These are phyloP conservation scores for Gnatocerus cornutus DNA, from an alignment of 2,888 invertebrate genomes.

Conservation along the genomic window DNA sequence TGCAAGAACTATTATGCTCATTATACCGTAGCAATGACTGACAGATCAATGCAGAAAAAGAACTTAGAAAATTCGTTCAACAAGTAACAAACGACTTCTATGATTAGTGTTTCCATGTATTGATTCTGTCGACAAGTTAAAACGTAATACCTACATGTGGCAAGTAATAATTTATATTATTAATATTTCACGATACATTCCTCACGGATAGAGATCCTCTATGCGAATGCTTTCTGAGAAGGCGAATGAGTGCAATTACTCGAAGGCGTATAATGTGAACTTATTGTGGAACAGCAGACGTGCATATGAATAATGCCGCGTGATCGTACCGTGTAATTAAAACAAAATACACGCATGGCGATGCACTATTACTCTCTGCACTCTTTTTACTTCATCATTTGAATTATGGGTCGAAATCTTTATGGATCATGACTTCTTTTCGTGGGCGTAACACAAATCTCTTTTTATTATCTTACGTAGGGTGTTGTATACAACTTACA, in stretches of 20 bases:
- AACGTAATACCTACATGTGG: conserved; percentile 41
- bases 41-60: not conserved
- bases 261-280: conserved; percentile 67
- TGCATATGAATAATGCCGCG: conserved; percentile 70
- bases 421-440: conserved; percentile 42
- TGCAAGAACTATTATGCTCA: not conserved
- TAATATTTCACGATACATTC: conserved; percentile 52
- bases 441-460: conserved; percentile 37
- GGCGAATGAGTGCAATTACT: conserved; percentile 68
- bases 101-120: conserved; percentile 30
- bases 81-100: conserved; percentile 11
- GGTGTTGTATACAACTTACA: conserved; percentile 2
- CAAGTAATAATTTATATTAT: conserved; percentile 46
- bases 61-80: not conserved
- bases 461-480: conserved; percentile 10
- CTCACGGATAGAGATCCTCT: conserved; percentile 51
- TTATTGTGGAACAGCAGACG: conserved; percentile 68
- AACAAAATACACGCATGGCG: conserved; percentile 68
- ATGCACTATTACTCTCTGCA: conserved; percentile 47
- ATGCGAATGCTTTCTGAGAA: conserved; percentile 62
- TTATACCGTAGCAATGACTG: not conserved
- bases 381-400: conserved; percentile 45
- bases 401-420: conserved; percentile 48
- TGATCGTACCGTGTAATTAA: conserved; percentile 70
- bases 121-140: conserved; percentile 19